Percentiles rank a stretch among this genome's conserved stretches.
phyloP scores from a whole-genome alignment of 2,888 invertebrate genomes.

The Hofmannophila pseudospretella region DNA sequence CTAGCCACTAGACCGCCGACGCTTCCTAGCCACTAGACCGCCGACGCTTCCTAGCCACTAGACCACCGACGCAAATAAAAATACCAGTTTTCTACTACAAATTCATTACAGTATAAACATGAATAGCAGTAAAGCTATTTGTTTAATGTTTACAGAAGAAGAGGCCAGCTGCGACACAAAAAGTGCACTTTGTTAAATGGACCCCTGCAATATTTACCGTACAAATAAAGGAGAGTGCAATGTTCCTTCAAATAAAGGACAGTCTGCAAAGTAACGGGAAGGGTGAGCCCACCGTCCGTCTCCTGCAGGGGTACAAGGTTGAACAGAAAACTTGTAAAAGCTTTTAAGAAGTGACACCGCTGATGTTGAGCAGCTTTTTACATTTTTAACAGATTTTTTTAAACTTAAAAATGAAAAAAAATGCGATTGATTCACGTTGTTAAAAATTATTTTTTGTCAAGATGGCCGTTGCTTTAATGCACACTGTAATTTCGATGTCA shows the following conservation, averaged over 20 bases:
- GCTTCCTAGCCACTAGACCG: too few relatives aligned
- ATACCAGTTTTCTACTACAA: too few relatives aligned
- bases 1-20: too few relatives aligned
- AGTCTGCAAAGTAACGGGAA: background rate
- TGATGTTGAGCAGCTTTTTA: background rate
- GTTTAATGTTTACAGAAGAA: background rate
- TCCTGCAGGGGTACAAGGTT: background rate
- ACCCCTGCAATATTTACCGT: constrained; percentile 4
- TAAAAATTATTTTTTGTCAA: too few relatives aligned
- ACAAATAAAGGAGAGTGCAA: constrained; percentile 7
- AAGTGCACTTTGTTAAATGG: background rate
- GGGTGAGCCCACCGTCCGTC: background rate
- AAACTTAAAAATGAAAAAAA: too few relatives aligned
- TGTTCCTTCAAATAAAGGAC: constrained; percentile 1
- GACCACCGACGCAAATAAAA: background rate
- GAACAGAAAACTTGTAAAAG: too few relatives aligned
- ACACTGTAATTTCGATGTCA: too few relatives aligned
- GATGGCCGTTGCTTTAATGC: too few relatives aligned
- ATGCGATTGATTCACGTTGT: too few relatives aligned
- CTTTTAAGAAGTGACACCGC: background rate
- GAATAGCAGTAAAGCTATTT: background rate
- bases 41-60: too few relatives aligned
- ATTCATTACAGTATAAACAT: background rate
- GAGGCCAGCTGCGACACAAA: background rate
- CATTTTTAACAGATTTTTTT: too few relatives aligned